Evolutionary conservation across 2,113 vertebrate genomes (phyloP).

Genomic region (Phylloscopus whistleri): DNA sequence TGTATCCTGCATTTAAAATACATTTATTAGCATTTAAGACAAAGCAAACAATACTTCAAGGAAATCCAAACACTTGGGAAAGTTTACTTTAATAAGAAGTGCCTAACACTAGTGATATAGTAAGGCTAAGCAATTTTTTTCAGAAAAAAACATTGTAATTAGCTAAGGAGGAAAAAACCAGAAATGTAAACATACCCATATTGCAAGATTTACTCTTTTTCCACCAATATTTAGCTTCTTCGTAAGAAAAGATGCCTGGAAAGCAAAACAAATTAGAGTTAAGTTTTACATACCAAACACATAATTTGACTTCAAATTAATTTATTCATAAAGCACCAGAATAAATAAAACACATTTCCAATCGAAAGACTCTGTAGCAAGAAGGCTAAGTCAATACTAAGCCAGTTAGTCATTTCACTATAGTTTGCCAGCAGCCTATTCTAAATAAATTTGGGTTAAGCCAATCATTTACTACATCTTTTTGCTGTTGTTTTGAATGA

Average conservation of each 20-base stretch:
- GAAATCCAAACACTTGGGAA: neutral
- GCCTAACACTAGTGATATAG: neutral
- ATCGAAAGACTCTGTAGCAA: neutral
- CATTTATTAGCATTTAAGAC: neutral
- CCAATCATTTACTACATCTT: neutral
- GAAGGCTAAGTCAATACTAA: neutral
- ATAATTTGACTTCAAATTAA: neutral
- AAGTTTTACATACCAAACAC: neutral
- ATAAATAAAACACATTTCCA: neutral
- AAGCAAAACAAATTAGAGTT: constrained; percentile 29
- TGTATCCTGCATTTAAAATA: constrained; percentile 84
- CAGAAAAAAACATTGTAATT: neutral
- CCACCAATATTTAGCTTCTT: constrained; percentile 99
- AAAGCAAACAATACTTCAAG: neutral
- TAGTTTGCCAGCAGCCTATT: neutral
- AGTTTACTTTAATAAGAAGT: neutral
- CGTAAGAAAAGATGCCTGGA: constrained; percentile 95
- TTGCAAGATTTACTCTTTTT: constrained; percentile 95
- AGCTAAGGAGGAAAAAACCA: rapidly evolving
- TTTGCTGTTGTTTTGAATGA: neutral
- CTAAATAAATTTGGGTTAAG: neutral
- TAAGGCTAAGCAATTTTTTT: neutral
- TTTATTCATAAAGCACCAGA: neutral
- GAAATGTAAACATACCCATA: constrained; percentile 80
- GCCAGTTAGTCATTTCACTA: neutral